Evolutionary conservation across 1,140 invertebrate species (phyloP).

Genomic region (Aphidius gifuensis): DNA sequence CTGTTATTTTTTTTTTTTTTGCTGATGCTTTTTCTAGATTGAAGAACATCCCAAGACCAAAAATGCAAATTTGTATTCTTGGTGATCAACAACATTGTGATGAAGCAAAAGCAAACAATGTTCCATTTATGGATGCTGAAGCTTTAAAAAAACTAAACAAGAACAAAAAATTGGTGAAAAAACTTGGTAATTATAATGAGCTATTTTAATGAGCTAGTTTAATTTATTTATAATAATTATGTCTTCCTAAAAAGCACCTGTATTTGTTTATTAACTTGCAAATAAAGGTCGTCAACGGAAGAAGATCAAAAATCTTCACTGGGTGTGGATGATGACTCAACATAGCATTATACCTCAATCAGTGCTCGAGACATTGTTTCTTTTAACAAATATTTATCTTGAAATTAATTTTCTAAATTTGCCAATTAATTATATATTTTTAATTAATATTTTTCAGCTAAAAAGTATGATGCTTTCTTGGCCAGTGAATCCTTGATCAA

Average conservation of each 20-base stretch:
- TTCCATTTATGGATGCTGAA: conserved; percentile 97
- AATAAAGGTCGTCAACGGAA: conserved; percentile 45
- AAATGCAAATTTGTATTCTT: conserved; percentile 97
- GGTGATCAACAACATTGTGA: conserved; percentile 99
- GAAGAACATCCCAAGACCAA: conserved; percentile 95
- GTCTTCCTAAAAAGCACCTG: conserved; percentile 49
- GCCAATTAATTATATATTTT: conserved; percentile 13
- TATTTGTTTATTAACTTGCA: conserved; percentile 27
- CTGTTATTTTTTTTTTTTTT: no score
- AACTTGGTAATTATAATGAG: conserved; percentile 71
- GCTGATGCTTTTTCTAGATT: conserved; percentile 63
- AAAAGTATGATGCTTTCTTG: conserved; percentile 96
- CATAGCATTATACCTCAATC: conserved; percentile 44
- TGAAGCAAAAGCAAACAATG: conserved; percentile 89
- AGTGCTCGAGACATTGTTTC: conserved; percentile 39
- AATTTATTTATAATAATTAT: conserved; percentile 13
- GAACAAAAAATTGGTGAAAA: conserved; percentile 99
- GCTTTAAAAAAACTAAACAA: conserved; percentile 99
- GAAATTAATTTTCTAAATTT: not conserved
- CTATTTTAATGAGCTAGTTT: not conserved
- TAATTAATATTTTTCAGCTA: conserved; percentile 60
- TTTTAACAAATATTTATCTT: not conserved
- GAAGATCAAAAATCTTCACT: conserved; percentile 47
- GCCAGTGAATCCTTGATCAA: conserved; percentile 99
- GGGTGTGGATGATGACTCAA: conserved; percentile 40